These are phyloP conservation scores for Tauraco erythrolophus DNA, from an alignment of 2,113 vertebrate species.

Conservation along the genomic window DNA sequence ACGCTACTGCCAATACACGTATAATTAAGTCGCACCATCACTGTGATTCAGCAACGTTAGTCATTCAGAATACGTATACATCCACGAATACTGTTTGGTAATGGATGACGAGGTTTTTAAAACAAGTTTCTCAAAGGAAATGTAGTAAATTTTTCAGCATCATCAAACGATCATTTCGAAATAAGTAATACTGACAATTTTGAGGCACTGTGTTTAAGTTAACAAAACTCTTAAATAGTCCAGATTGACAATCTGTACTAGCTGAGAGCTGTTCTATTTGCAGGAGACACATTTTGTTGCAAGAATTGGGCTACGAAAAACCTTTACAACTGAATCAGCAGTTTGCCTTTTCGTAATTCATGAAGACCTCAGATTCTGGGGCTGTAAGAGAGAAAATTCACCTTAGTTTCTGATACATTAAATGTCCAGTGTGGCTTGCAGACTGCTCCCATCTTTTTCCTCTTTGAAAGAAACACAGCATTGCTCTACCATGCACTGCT, in stretches of 20 bases:
- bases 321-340: not conserved
- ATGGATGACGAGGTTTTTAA: not conserved
- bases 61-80: not conserved
- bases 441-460: not conserved
- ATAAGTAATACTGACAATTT: not conserved
- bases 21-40: not conserved
- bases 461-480: not conserved
- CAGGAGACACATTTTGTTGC: not conserved
- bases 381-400: not conserved
- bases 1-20: not conserved
- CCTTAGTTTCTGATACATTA: not conserved
- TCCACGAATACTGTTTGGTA: not conserved
- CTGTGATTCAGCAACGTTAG: not conserved
- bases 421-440: not conserved
- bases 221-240: not conserved
- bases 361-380: not conserved
- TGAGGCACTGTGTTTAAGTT: not conserved
- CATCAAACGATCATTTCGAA: not conserved
- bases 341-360: not conserved
- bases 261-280: not conserved
- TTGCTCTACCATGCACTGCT: not conserved
- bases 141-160: not conserved
- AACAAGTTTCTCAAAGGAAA: not conserved
- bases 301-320: not conserved
- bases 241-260: not conserved